These are phyloP conservation scores for Sminthurides aquaticus DNA, from an alignment of 2,888 invertebrate species.

Conservation along the genomic window DNA sequence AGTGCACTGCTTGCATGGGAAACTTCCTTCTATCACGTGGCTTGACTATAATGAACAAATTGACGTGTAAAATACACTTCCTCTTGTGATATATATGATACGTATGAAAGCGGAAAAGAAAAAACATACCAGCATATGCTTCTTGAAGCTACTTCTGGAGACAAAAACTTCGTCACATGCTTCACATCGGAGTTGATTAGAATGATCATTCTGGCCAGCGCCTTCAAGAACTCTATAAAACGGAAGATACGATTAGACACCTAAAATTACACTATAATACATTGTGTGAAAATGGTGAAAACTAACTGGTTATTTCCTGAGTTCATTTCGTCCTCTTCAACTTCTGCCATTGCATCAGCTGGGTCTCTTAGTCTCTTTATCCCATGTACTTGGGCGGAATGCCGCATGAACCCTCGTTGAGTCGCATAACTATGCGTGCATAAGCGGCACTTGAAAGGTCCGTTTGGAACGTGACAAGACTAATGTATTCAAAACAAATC, in stretches of 20 bases:
- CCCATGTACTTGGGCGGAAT: constrained; percentile 15
- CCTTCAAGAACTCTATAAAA: no score
- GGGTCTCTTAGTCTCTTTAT: no score
- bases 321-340: no score
- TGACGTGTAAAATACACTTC: background rate
- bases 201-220: no score
- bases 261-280: no score
- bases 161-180: constrained; percentile 9
- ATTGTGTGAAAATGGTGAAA: no score
- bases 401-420: constrained; percentile 5
- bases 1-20: constrained; percentile 9
- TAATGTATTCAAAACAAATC: background rate
- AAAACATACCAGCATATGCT: constrained; percentile 13
- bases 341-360: no score
- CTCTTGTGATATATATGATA: background rate
- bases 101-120: background rate
- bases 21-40: constrained; percentile 11
- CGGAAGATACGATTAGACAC: no score
- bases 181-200: no score
- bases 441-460: constrained; percentile 13
- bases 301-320: no score
- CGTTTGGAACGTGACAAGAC: constrained; percentile 14
- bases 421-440: constrained; percentile 19
- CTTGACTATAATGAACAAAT: constrained; percentile 6
- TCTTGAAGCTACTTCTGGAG: constrained; percentile 11